Evolutionary conservation across 2,888 invertebrate species (phyloP).

Genomic region (Epirrhoe tristata): DNA sequence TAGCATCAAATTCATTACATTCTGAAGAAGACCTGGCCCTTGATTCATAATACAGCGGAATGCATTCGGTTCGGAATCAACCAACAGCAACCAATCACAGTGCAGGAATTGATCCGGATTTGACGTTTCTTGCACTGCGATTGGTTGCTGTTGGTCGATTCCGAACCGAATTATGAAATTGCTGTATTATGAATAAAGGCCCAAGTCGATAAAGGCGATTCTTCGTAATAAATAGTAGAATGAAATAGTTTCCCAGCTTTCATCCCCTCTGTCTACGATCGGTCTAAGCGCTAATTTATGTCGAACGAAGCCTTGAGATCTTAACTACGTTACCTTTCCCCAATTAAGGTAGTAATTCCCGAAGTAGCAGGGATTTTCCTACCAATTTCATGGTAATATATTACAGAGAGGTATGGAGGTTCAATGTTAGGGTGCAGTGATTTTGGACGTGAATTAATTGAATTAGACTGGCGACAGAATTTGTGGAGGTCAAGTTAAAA

Average conservation of each 20-base stretch:
- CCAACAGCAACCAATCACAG: no score
- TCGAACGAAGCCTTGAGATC: constrained; percentile 43
- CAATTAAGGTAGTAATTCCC: constrained; percentile 41
- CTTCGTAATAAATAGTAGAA: background rate
- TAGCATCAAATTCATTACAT: no score
- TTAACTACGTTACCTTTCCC: constrained; percentile 42
- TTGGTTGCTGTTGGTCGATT: no score
- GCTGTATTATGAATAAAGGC: no score
- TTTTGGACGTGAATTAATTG: constrained; percentile 23
- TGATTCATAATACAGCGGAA: no score
- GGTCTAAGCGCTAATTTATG: constrained; percentile 48
- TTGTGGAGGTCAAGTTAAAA: background rate
- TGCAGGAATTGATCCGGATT: no score
- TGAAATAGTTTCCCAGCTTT: constrained; percentile 7
- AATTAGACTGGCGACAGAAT: constrained; percentile 23
- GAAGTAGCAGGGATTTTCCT: constrained; percentile 37
- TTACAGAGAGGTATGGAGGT: constrained; percentile 22
- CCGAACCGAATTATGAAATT: no score
- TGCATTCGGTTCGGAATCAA: no score
- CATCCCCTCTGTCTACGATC: background rate
- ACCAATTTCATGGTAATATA: constrained; percentile 30
- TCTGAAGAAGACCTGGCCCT: no score
- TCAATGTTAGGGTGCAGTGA: constrained; percentile 23
- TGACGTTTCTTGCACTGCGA: no score
- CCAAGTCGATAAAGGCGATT: no score